Base-by-base conservation (phyloP, 2,888 invertebrate species). In the Chrysolina americana region DNA sequence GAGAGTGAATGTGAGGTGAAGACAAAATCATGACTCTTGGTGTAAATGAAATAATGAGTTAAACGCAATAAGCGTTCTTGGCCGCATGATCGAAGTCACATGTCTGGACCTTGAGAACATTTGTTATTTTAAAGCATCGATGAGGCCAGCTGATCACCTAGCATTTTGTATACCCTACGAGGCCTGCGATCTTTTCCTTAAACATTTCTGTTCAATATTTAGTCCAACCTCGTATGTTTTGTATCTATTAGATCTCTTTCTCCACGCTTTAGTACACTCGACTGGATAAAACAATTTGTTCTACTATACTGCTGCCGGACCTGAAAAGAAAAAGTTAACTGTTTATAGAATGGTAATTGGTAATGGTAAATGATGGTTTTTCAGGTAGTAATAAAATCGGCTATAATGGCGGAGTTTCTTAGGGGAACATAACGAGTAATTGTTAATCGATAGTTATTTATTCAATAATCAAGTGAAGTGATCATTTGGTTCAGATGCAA, bases 181-280 rank as follows among this genome's bases (percentile, higher is more conserved):
- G 36, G 8, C 6, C 36, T 36, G 8, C 8, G 8, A 36, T 36
- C 36, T 36, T 36, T 36, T 36, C 36, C 36, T 6, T 3, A 6
- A 3, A 36, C 4, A 36, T 36, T 36, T 36, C 36, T 36, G 36
- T 44, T 9, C 13, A 44, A 50, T 10, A 59, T 36, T 59, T 76
- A 71, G 70, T 73, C 66, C 23, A 73, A 64, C 73, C 64, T 75
- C 75, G 73, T 75, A 74, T 72, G 50, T 71, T 77, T 64, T 70
- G 62, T 75, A 73, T 74, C 72, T 74, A 70, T 41, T 44, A 69
- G 41, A 71, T 71, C 73, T 59, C n/a, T 36, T 73, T 65, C 75
- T 59, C n/a, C 59, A 59, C 36, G 59, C 59, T 59, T 59, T n/a
- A 47, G 64, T 62, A 44, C 69, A 19, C 59, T 59, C 50, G 56